A percentile compares a stretch with the other conserved stretches of the same genome.
Conservation (phyloP, 2,888 invertebrate species). For the Drosophila formosana region DNA sequence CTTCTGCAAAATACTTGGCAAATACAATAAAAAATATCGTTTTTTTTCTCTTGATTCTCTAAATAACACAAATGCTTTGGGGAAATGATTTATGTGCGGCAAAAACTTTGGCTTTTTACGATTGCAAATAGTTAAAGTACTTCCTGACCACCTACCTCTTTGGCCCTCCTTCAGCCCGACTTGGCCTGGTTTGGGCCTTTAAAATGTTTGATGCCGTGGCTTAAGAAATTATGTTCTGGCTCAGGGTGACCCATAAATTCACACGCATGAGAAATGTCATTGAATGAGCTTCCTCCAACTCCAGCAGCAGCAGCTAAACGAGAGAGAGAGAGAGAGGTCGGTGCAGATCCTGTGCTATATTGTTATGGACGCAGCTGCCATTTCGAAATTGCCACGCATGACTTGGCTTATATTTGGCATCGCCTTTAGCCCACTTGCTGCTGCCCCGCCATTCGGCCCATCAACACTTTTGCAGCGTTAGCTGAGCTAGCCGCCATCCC, state of each 20-base stretch:
- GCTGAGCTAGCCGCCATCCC: slow-evolving; percentile 2
- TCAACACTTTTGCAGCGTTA: slow-evolving; percentile 60
- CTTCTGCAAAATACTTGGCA: slow-evolving; percentile 41
- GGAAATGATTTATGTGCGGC: slow-evolving; percentile 75
- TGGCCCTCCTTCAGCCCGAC: no score
- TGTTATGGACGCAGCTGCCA: slow-evolving; percentile 71
- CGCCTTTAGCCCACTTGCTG: slow-evolving; percentile 29
- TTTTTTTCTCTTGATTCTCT: slow-evolving; percentile 45
- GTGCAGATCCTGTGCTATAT: slow-evolving; percentile 36
- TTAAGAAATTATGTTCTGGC: slow-evolving; percentile 50
- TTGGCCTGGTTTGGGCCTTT: slow-evolving; percentile 19
- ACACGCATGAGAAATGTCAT: slow-evolving; percentile 76
- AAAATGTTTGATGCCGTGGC: slow-evolving; percentile 34
- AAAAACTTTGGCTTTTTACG: slow-evolving; percentile 63
- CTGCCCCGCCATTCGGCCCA: slow-evolving; percentile 20
- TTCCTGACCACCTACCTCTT: slow-evolving; percentile 21
- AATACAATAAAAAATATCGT: slow-evolving; percentile 57
- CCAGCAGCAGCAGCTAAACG: neutral
- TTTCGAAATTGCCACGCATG: slow-evolving; percentile 73
- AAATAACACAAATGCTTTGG: slow-evolving; percentile 77
- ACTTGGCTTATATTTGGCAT: slow-evolving; percentile 63
- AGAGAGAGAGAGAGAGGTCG: neutral
- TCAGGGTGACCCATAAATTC: slow-evolving; percentile 62
- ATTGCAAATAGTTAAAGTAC: slow-evolving; percentile 71
- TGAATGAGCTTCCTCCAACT: slow-evolving; percentile 54